phyloP scores from a whole-genome alignment of 2,888 invertebrate genomes.

The Ditula angustiorana region DNA sequence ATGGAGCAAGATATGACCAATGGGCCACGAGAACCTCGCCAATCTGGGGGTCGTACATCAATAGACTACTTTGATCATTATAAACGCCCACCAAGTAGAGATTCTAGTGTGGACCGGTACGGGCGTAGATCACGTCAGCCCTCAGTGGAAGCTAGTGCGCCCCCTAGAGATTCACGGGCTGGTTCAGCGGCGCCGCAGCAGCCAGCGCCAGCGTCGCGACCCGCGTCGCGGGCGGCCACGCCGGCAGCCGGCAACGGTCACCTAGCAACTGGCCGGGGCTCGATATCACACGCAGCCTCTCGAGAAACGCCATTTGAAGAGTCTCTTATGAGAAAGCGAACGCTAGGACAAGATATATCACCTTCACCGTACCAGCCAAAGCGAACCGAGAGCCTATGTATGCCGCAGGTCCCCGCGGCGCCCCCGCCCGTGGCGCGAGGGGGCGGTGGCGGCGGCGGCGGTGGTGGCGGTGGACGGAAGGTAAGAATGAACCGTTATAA shows the following conservation, averaged over 20 bases:
- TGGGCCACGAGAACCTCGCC: constrained; percentile 72
- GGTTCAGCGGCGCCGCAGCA: constrained; percentile 91
- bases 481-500: too few relatives aligned
- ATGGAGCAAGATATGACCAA: constrained; percentile 74
- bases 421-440: constrained; percentile 72
- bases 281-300: constrained; percentile 79
- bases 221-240: constrained; percentile 81
- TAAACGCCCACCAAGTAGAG: constrained; percentile 95
- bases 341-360: constrained; percentile 94
- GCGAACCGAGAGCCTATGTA: constrained; percentile 95
- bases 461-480: constrained; percentile 74
- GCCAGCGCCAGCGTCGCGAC: constrained; percentile 88
- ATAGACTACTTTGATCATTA: constrained; percentile 98
- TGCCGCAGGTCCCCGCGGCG: constrained; percentile 80
- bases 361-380: constrained; percentile 95
- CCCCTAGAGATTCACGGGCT: constrained; percentile 86
- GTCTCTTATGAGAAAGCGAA: constrained; percentile 91
- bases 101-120: constrained; percentile 94
- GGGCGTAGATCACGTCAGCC: constrained; percentile 92
- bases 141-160: constrained; percentile 88
- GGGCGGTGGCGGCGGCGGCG: constrained; percentile 72
- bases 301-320: constrained; percentile 91
- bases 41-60: constrained; percentile 82
- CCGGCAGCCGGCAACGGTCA: constrained; percentile 88
- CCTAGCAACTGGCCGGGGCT: constrained; percentile 86